phyloP scores from a whole-genome alignment of 2,113 vertebrate species.

The Cynopterus brachyotis region DNA sequence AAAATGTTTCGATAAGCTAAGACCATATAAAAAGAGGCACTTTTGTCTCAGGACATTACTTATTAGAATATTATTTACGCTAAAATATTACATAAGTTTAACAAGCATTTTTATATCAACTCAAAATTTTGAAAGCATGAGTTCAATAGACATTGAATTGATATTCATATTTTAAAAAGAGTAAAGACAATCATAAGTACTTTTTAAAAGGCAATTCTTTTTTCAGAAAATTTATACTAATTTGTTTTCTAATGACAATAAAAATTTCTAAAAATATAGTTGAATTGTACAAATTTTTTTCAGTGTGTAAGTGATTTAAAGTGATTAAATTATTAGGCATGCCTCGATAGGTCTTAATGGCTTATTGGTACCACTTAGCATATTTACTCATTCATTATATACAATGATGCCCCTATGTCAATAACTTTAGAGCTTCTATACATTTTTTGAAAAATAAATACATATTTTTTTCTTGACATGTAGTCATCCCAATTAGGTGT shows the following conservation, averaged over 20 bases:
- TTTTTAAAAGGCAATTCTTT: neutral
- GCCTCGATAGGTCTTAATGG: neutral
- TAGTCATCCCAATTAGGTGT: neutral
- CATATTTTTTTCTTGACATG: neutral
- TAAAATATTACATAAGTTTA: neutral
- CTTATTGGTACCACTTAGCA: neutral
- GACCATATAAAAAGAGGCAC: neutral
- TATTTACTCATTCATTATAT: slow-evolving; percentile 4
- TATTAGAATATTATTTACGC: neutral
- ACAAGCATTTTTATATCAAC: neutral
- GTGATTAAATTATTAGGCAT: neutral
- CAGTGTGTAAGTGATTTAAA: neutral
- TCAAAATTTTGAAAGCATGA: slow-evolving; percentile 30
- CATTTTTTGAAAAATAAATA: neutral
- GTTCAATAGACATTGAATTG: neutral
- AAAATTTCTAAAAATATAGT: slow-evolving; percentile 37
- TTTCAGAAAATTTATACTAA: neutral
- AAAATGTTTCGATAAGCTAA: neutral
- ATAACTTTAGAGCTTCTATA: neutral
- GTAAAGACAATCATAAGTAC: neutral
- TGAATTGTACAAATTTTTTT: slow-evolving; percentile 24
- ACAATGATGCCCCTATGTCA: neutral
- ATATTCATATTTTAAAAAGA: neutral
- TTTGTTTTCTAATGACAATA: slow-evolving; percentile 31
- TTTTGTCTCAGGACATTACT: neutral